These are phyloP conservation scores for Apamea sordens DNA, from an alignment of 2,888 invertebrate genomes.

Conservation along the genomic window DNA sequence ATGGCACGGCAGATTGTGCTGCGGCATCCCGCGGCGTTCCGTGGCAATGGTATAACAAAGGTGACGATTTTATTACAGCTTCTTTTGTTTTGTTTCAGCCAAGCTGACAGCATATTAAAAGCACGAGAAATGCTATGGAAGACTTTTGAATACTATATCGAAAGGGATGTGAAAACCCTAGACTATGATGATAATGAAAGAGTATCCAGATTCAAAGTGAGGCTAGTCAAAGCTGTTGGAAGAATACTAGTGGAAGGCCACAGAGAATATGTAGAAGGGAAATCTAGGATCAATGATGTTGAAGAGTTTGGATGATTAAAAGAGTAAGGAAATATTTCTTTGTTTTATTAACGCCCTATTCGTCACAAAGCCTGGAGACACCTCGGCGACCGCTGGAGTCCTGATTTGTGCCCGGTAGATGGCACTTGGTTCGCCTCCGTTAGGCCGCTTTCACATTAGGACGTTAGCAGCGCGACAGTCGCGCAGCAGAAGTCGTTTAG, in stretches of 20 bases:
- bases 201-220: conserved; percentile 77
- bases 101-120: conserved; percentile 84
- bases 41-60: too few relatives aligned
- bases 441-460: too few relatives aligned
- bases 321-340: background rate
- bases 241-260: conserved; percentile 81
- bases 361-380: background rate
- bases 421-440: too few relatives aligned
- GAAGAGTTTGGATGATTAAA: conserved; percentile 43
- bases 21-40: too few relatives aligned
- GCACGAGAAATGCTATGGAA: conserved; percentile 87
- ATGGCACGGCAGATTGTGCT: too few relatives aligned
- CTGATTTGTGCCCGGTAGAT: too few relatives aligned
- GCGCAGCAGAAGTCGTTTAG: too few relatives aligned
- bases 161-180: conserved; percentile 78
- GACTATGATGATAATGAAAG: conserved; percentile 73
- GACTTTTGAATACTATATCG: conserved; percentile 86
- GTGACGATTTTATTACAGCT: background rate
- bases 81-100: conserved; percentile 82
- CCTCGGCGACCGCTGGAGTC: background rate
- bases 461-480: too few relatives aligned
- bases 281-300: conserved; percentile 35
- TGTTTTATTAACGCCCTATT: conserved; percentile 20
- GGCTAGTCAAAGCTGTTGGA: conserved; percentile 79
- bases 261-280: conserved; percentile 66